Evolutionary conservation across 2,113 vertebrate genomes (phyloP).

Genomic region (Siphamia tubifer): DNA sequence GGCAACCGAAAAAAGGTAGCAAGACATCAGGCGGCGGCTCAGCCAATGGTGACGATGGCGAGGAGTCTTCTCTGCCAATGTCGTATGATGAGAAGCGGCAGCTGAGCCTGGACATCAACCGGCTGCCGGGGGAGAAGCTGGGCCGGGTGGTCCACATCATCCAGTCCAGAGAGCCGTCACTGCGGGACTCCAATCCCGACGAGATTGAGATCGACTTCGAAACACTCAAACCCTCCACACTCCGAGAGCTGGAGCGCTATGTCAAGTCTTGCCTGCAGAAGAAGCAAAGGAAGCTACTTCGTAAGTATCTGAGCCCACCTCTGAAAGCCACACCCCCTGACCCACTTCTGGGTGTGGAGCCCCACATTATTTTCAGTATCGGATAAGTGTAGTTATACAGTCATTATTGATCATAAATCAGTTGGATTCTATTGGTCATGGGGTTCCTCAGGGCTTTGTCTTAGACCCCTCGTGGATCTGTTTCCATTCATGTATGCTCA

Average conservation of each 20-base stretch:
- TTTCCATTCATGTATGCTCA: too few species aligned
- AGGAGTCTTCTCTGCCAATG: conserved; percentile 94
- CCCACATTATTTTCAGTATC: too few species aligned
- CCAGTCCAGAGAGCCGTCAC: conserved; percentile 94
- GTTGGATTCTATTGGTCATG: too few species aligned
- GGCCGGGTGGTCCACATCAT: conserved; percentile 98
- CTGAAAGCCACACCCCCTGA: too few species aligned
- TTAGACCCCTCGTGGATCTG: neutral
- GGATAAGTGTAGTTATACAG: too few species aligned
- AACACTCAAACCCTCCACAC: conserved; percentile 94
- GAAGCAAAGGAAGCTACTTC: conserved; percentile 93
- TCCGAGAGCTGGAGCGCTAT: conserved; percentile 95
- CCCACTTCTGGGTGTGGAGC: too few species aligned
- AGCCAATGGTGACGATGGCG: conserved; percentile 87
- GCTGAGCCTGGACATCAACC: conserved; percentile 97
- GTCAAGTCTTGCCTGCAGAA: conserved; percentile 98
- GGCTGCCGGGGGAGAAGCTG: conserved; percentile 94
- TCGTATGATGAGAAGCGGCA: conserved; percentile 97
- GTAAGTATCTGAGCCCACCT: conserved; percentile 82
- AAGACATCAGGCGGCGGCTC: conserved; percentile 75
- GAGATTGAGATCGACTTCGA: conserved; percentile 99
- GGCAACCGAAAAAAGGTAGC: conserved; percentile 91
- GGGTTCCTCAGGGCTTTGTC: too few species aligned
- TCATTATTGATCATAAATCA: too few species aligned
- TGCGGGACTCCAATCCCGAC: conserved; percentile 96